Evolutionary conservation across 2,113 vertebrate genomes (phyloP), one percentile per base, ranked within the genome.

Genomic region (Datnioides undecimradiatus): DNA sequence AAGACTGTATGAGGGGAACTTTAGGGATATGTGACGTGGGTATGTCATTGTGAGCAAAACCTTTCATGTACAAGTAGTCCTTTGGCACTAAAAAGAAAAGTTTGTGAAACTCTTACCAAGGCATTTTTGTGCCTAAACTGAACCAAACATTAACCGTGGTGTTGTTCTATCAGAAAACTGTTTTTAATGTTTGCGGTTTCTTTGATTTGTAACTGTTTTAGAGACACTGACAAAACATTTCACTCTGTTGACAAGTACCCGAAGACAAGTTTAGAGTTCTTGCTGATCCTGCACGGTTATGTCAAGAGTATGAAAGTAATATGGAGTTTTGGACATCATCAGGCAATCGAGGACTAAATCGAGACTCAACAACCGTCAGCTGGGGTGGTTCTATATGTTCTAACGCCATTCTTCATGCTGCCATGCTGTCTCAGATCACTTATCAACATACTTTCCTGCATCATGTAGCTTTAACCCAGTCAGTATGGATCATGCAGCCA

Each of bases 401-500:
- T 34, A 1, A 43, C 27, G 25, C 7, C 6, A 46, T 14, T 58
- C 19, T 8, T 25, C 9, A 8, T 17, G 31, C 38, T 5, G 45
- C 29, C 8, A 19, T n/a, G 14, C 10, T 29, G 21, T 41, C 17
- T 68, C 40, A 14, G 43, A 27, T n/a, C 33, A 71, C 38, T 40
- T 41, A 16, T 46, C 27, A 57, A 16, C 25, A 76, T 33, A 25
- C 27, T 66, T 67, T 63, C 21, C 4, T 45, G 5, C 23, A 76
- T 65, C 38, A 45, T 31, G 25, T 29, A 12, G 12, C 19, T 68
- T 59, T 73, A 41, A 72, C 16, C 11, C 67, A 86, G 57, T 57
- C 65, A 66, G 19, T 63, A 52, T 16, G 11, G 27, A 36, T 55
- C 17, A 69, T 38, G 17, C 29, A 64, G 46, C 13, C 21, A 23